phyloP scores from a whole-genome alignment of 2,888 invertebrate genomes.

The Dicyrtoma fusca region DNA sequence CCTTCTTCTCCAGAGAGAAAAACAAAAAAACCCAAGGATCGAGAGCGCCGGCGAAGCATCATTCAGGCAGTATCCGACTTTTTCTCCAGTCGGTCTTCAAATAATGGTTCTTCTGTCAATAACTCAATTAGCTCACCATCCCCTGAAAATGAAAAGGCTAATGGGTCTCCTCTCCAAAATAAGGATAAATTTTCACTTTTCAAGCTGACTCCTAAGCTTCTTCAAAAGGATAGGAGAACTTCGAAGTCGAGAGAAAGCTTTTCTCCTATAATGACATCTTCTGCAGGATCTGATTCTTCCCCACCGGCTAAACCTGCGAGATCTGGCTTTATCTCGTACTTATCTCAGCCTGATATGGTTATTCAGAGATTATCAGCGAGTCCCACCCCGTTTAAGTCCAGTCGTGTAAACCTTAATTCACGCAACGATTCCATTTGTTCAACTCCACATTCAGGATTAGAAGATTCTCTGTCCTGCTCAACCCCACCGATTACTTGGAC shows the following conservation, averaged over 20 bases:
- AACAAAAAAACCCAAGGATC: conserved; percentile 66
- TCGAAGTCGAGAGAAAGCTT: conserved; percentile 49
- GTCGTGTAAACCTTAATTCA: conserved; percentile 30
- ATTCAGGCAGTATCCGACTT: conserved; percentile 83
- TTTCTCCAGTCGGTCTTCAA: conserved; percentile 66
- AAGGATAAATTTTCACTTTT: conserved; percentile 29
- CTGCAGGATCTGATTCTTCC: conserved; percentile 21
- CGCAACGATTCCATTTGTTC: background rate
- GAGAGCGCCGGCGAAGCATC: conserved; percentile 77
- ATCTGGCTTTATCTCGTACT: conserved; percentile 41
- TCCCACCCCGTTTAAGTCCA: conserved; percentile 50
- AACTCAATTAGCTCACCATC: background rate
- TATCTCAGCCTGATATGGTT: conserved; percentile 51
- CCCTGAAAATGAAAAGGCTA: conserved; percentile 16
- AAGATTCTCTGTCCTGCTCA: no score
- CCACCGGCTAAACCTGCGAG: conserved; percentile 36
- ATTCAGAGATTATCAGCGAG: conserved; percentile 51
- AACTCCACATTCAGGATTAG: background rate
- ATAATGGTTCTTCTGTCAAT: background rate
- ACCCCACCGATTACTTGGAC: no score
- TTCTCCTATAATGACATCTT: conserved; percentile 22
- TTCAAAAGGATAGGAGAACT: conserved; percentile 18
- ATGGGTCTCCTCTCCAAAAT: background rate
- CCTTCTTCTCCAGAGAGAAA: conserved; percentile 37
- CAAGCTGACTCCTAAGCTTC: conserved; percentile 26